Base-by-base conservation (phyloP, 2,888 invertebrate genomes). In the Dendrolimus pini region DNA sequence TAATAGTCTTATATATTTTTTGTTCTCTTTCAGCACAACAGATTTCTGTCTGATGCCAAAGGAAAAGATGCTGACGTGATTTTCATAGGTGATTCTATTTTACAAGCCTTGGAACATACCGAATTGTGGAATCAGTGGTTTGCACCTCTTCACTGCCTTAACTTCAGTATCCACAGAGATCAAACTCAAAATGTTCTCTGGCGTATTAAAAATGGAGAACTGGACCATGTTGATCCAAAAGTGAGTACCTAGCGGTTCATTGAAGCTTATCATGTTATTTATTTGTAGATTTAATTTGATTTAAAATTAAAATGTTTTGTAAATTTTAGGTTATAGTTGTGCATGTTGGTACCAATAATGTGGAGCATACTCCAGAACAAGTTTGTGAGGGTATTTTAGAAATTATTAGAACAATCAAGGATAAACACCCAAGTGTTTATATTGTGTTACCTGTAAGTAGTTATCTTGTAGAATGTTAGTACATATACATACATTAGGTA, bases 1-100 rank as follows among this genome's bases (percentile, higher is more conserved):
- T 61, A 58, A 54, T 58, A 59, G 59, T 61, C 55, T 59, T 58
- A 60, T 56, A 30, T 62, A 58, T 65, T 62, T 65, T 73, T 93
- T 92, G 30, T 30, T 30, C 30, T 30, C 6, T 30, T 30, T 62
- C 86, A 96, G 96, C 98, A 98, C 80, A 94, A 96, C 71, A 92
- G 96, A 70, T 97, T 97, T 84, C 91, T 97, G 59, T 93, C 93
- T 10, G 96, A 97, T 81, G 95, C 96, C 8, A 94, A 95, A 78
- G 97, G 96, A 71, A 95, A 96, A 85, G 98, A 98, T 85, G 97
- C 97, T 12, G 98, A 98, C 81, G 97, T 98, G 42, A 93, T 98
- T 68, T 96, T 98, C 72, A 93, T 98, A 64, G 98, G 98, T 1
- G 98, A 98, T 85, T 97, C 97, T 55, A 93, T 97, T 66, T 90